Evolutionary conservation across 2,888 invertebrate genomes (phyloP), one percentile per base, ranked within the genome.

Genomic region (Nymphalis urticae): DNA sequence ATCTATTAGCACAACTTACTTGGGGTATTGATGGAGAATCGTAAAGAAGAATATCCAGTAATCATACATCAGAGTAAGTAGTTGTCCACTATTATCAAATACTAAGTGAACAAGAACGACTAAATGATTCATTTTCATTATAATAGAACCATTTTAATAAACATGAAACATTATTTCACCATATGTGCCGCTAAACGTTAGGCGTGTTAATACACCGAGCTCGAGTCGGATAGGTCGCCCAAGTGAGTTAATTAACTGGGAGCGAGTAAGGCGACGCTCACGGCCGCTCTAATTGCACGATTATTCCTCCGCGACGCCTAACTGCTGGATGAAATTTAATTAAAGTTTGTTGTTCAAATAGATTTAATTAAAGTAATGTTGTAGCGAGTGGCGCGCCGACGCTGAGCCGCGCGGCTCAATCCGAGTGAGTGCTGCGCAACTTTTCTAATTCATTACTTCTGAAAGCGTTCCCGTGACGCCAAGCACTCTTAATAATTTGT

Each of bases 261-360:
- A 90, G 88, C 90, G 88, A 91, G 92, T 91, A 92, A 91, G 92
- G 90, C 91, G 91, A 90, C 91, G 92, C 90, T 90, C 89, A 90
- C 90, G 90, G 91, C 85, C 90, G 90, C 90, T 90, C 92, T 92
- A 92, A 92, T 92, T 92, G 92, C 91, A 85, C 92, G 92, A 92
- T 92, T 92, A 92, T 91, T 90, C 91, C 92, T 90, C 88, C 89
- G 88, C 90, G 90, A 89, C 90, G 91, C 93, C 90, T 91, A 92
- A 93, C 93, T 92, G 92, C 90, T 90, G 88, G 91, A 92, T 92
- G 91, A 93, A 92, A 93, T 93, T 93, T 93, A 93, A 93, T 93
- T 93, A 93, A 93, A 93, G 89, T 93, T 93, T 93, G 93, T 93
- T 93, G 93, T 93, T 93, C 91, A 93, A 93, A 93, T 93, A 93